A percentile compares a stretch with the other conserved stretches of the same genome.
phyloP scores from a whole-genome alignment of 2,113 vertebrate species.

The Nematolebias whitei region DNA sequence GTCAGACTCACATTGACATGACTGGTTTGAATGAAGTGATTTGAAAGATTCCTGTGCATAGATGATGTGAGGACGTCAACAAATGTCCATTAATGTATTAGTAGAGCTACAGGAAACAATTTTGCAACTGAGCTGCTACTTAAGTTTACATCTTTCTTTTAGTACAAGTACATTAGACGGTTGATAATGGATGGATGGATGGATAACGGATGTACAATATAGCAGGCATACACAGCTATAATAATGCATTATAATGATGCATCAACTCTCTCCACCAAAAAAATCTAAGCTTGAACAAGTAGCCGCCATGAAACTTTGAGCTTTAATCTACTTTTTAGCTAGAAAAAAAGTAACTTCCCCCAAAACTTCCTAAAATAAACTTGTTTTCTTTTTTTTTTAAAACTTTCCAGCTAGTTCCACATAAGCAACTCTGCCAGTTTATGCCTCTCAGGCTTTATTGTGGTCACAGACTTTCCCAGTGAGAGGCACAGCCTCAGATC shows the following conservation, averaged over 20 bases:
- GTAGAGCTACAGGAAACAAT: not conserved
- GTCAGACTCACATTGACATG: not conserved
- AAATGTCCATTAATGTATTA: not conserved
- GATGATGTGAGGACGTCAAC: not conserved
- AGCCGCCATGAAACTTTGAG: not conserved
- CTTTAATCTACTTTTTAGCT: slow-evolving; percentile 6
- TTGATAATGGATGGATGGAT: slow-evolving; percentile 4
- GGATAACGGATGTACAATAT: not conserved
- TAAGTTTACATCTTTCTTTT: not conserved
- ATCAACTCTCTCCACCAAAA: not conserved
- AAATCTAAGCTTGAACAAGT: not conserved
- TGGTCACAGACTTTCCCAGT: slow-evolving; percentile 34
- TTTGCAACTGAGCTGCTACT: not conserved
- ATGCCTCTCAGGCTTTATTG: slow-evolving; percentile 30
- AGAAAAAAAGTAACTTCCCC: slow-evolving; percentile 38
- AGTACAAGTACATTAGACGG: slow-evolving; percentile 3
- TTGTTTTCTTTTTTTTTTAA: not conserved
- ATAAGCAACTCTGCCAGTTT: slow-evolving; percentile 32
- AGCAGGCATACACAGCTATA: not conserved
- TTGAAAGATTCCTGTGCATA: not conserved
- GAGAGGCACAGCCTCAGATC: slow-evolving; percentile 20
- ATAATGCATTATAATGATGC: slow-evolving; percentile 1
- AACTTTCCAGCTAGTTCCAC: slow-evolving; percentile 19
- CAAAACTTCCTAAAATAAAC: slow-evolving; percentile 38
- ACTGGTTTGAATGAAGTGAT: not conserved